A percentile compares a stretch with the other conserved stretches of the same genome.
Conservation (phyloP, 2,797 vertebrate genomes). For the Tapera naevia region DNA sequence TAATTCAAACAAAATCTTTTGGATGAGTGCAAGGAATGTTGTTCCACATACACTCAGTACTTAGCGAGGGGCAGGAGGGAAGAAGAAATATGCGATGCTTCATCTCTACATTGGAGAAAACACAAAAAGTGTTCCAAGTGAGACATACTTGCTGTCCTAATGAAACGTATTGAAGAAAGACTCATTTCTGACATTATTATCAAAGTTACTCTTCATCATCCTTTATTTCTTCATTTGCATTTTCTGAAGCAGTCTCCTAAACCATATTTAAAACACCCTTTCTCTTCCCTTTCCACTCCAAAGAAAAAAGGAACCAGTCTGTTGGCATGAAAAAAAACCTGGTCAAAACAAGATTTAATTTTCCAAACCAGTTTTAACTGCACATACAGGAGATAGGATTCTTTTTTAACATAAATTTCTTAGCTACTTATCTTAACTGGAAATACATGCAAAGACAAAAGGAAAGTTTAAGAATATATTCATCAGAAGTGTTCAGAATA, state of each 20-base stretch:
- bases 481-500: not conserved
- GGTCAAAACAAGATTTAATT: not conserved
- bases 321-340: not conserved
- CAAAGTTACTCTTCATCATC: not conserved
- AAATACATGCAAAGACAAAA: conserved; percentile 22
- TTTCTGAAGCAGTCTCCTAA: not conserved
- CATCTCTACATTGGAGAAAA: not conserved
- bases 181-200: not conserved
- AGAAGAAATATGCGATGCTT: not conserved
- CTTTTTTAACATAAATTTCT: not conserved
- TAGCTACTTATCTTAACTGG: not conserved
- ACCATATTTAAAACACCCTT: not conserved
- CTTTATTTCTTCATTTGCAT: not conserved
- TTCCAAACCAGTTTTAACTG: not conserved
- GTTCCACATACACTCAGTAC: not conserved
- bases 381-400: not conserved
- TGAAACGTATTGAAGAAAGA: not conserved
- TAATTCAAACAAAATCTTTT: conserved; percentile 26
- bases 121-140: not conserved
- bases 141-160: not conserved
- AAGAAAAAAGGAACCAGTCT: not conserved
- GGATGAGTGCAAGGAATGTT: not conserved
- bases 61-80: not conserved
- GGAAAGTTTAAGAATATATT: not conserved
- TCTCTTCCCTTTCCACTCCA: not conserved